Conservation (phyloP, 2,797 vertebrate species). For the Brachymystax lenok region DNA sequence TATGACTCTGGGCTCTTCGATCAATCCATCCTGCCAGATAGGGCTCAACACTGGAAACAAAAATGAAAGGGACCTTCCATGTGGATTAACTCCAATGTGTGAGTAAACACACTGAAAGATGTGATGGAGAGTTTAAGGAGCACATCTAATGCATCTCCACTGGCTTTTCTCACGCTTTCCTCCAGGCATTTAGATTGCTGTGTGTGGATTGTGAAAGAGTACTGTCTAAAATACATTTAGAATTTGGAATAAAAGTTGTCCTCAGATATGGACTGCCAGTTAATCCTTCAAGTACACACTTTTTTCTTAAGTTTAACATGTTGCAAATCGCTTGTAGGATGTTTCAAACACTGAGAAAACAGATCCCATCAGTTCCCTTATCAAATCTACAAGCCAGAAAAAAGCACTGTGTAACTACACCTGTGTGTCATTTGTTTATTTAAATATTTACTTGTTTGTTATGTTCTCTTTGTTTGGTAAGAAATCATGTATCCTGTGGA, state of each 20-base stretch:
- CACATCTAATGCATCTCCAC: not conserved
- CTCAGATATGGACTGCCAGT: conserved; percentile 38
- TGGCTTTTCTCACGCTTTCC: conserved; percentile 3
- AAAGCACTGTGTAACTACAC: conserved; percentile 23
- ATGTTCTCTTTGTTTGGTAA: conserved; percentile 36
- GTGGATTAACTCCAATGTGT: not conserved
- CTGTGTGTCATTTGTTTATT: conserved; percentile 41
- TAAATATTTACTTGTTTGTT: conserved; percentile 51
- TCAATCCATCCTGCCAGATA: too few relatives aligned
- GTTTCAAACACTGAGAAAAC: conserved; percentile 39
- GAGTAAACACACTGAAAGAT: not conserved
- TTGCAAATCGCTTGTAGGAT: conserved; percentile 40
- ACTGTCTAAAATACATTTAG: not conserved
- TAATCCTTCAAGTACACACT: conserved; percentile 16
- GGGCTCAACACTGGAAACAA: too few relatives aligned
- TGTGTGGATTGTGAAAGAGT: conserved; percentile 19
- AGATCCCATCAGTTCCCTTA: conserved; percentile 33
- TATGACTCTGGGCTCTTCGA: too few relatives aligned
- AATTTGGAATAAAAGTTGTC: conserved; percentile 43
- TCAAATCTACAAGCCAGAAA: conserved; percentile 11
- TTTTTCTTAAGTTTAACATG: conserved; percentile 39
- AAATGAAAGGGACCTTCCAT: too few relatives aligned
- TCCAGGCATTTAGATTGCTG: conserved; percentile 30
- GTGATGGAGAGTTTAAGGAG: not conserved
- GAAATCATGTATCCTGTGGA: conserved; percentile 44